Percentiles rank a stretch among this genome's conserved stretches.
phyloP scores from a whole-genome alignment of 2,888 invertebrate genomes.

The Troides aeacus region DNA sequence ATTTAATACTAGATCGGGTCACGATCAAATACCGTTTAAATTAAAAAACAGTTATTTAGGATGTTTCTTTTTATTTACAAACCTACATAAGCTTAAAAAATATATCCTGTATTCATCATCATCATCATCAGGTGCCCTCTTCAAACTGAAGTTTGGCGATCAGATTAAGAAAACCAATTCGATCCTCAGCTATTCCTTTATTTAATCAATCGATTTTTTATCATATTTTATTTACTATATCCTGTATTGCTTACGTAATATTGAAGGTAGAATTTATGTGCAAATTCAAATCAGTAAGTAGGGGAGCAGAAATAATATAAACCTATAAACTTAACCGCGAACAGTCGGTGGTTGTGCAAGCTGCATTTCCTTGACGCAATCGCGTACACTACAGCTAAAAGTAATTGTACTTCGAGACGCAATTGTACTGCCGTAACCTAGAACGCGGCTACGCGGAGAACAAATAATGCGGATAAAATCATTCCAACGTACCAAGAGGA shows the following conservation, averaged over 20 bases:
- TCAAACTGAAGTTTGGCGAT: too few relatives aligned
- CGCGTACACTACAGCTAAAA: conserved; percentile 4
- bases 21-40: too few relatives aligned
- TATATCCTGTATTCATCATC: not conserved
- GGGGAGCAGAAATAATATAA: not conserved
- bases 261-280: not conserved
- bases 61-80: too few relatives aligned
- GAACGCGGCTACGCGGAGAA: conserved; percentile 12
- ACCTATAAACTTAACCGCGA: not conserved
- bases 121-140: too few relatives aligned
- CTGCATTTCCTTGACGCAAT: conserved; percentile 1
- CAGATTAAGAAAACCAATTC: too few relatives aligned
- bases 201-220: too few relatives aligned
- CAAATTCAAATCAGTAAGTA: not conserved
- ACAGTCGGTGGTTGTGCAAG: not conserved
- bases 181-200: too few relatives aligned
- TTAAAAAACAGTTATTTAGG: too few relatives aligned
- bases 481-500: conserved; percentile 14
- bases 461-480: conserved; percentile 20
- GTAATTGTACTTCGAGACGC: conserved; percentile 9
- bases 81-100: too few relatives aligned
- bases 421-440: conserved; percentile 11
- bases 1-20: too few relatives aligned
- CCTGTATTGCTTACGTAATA: not conserved
- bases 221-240: too few relatives aligned